Percentiles rank a stretch among this genome's conserved stretches.
These are phyloP conservation scores for Plebejus anna DNA, from an alignment of 2,888 invertebrate species.

Conservation along the genomic window DNA sequence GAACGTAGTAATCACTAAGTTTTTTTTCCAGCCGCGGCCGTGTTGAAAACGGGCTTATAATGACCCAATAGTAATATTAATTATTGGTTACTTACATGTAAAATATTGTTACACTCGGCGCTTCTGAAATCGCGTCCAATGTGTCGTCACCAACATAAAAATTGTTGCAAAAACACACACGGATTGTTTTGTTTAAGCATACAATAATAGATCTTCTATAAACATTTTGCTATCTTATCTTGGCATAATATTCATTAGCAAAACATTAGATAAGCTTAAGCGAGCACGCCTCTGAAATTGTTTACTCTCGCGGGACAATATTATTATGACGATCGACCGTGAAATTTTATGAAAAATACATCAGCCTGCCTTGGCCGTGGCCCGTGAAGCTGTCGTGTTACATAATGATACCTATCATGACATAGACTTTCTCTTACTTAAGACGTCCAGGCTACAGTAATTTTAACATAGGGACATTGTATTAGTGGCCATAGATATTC, in stretches of 20 bases:
- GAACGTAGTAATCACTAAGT: too few species aligned
- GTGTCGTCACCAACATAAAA: too few species aligned
- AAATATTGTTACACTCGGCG: neutral
- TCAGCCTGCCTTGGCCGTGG: neutral
- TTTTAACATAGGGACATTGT: too few species aligned
- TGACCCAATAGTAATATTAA: too few species aligned
- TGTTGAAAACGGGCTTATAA: too few species aligned
- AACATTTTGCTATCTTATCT: neutral
- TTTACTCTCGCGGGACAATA: neutral
- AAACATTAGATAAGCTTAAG: conserved; percentile 6
- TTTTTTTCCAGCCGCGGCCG: too few species aligned
- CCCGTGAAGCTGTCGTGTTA: neutral
- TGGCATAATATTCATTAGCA: neutral
- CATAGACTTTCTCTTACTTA: too few species aligned
- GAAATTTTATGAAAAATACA: neutral
- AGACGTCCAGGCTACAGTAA: too few species aligned
- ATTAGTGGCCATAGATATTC: too few species aligned
- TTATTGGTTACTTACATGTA: neutral
- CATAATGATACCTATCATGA: neutral
- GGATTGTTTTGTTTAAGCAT: neutral
- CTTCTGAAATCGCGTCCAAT: neutral
- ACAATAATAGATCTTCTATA: neutral
- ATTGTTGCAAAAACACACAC: neutral
- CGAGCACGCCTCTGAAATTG: neutral
- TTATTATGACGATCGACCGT: neutral